Evolutionary conservation across 2,113 vertebrate species (phyloP).

Genomic region (Hippocampus barbouri): DNA sequence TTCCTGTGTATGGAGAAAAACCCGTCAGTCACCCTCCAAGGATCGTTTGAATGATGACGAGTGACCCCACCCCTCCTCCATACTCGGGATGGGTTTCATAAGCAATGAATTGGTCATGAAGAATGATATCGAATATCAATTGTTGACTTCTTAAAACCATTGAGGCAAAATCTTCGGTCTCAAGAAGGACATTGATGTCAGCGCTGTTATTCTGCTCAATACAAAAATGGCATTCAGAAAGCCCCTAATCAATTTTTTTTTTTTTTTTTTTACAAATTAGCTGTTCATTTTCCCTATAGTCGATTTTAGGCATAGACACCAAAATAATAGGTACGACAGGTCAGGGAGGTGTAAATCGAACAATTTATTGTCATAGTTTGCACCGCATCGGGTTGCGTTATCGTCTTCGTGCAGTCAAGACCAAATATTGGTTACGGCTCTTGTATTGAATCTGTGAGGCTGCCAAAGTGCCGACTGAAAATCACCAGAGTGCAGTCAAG

Average conservation of each 20-base stretch:
- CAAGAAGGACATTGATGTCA: background rate
- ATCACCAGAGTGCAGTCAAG: conserved; percentile 5
- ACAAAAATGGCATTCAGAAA: background rate
- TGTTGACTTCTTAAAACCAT: background rate
- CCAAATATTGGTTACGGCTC: background rate
- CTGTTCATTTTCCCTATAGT: background rate
- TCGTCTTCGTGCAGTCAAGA: background rate
- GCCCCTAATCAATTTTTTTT: no score
- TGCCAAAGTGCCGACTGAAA: conserved; percentile 50
- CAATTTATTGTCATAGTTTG: background rate
- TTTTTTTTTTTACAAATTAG: background rate
- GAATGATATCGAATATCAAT: background rate
- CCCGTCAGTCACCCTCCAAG: background rate
- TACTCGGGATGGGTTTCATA: background rate
- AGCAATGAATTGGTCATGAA: background rate
- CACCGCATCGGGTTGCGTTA: background rate
- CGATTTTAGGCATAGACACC: background rate
- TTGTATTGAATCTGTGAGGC: background rate
- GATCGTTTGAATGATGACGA: background rate
- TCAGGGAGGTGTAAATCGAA: background rate
- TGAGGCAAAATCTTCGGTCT: background rate
- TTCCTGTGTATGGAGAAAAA: background rate
- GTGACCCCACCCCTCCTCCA: conserved; percentile 11
- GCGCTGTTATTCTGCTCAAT: background rate
- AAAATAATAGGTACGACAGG: background rate